These are phyloP conservation scores for Petrophora chlorosata DNA, from an alignment of 2,888 invertebrate genomes.

Conservation along the genomic window DNA sequence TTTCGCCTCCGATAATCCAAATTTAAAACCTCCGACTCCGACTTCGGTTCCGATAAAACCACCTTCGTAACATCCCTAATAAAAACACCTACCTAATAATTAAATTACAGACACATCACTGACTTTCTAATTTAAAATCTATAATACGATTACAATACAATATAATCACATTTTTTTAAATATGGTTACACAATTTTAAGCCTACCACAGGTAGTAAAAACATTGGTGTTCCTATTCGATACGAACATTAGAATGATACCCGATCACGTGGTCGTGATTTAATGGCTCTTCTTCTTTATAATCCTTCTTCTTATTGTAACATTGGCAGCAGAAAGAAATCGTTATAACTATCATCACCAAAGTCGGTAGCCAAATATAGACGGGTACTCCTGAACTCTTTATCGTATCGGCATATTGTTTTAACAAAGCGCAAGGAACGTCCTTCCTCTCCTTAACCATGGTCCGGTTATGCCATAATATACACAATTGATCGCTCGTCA, in stretches of 20 bases:
- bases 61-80: too few relatives aligned
- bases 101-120: too few relatives aligned
- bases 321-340: conserved; percentile 59
- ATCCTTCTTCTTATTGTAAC: conserved; percentile 55
- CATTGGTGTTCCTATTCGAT: conserved; percentile 22
- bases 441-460: conserved; percentile 51
- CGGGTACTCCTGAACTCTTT: conserved; percentile 62
- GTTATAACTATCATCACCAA: conserved; percentile 55
- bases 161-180: too few relatives aligned
- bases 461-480: conserved; percentile 72
- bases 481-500: conserved; percentile 64
- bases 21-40: too few relatives aligned
- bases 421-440: conserved; percentile 65
- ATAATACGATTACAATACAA: too few relatives aligned
- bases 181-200: too few relatives aligned
- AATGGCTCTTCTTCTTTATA: conserved; percentile 56
- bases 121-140: too few relatives aligned
- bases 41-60: too few relatives aligned
- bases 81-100: too few relatives aligned
- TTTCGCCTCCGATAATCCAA: too few relatives aligned
- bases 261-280: conserved; percentile 49
- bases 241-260: conserved; percentile 55
- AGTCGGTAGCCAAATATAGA: conserved; percentile 71
- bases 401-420: conserved; percentile 69
- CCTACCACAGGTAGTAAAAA: too few relatives aligned